Base-by-base conservation (phyloP, 1,140 invertebrate genomes). In the Papilio aristodemus region DNA sequence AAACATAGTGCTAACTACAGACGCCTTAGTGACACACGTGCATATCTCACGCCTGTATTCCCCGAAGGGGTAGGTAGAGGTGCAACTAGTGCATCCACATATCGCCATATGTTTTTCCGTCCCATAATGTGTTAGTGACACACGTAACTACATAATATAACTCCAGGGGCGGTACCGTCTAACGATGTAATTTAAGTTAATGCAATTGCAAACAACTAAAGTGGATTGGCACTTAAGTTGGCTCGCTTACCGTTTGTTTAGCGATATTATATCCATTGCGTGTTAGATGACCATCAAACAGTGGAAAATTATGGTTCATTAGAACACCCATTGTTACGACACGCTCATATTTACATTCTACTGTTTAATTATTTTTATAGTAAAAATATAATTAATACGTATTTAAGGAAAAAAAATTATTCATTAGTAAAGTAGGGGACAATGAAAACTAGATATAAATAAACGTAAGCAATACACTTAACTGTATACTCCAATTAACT, bases 251-350 rank as follows among this genome's bases (percentile, higher is more conserved):
- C 46, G 46, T 50, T 22, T 50, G 46, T 50, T 50, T 25, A 10
- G 9, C 9, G 17, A 50, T 50, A 50, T 50, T 22, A 50, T 50
- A 50, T 50, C 46, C 46, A 22, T 22, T 22, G 46, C 46, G 46
- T 50, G 46, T 50, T 50, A 50, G 46, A 50, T 50, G 17, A 54
- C 19, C 22, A 54, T 54, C 22, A 25, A 10, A 11, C 22, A 25
- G 19, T 54, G 46, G 46, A 54, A 54, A 54, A 54, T 54, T 22
- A 54, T 54, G 19, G 22, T 54, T 54, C 19, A 54, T 54, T 54
- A 19, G 43, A 46, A 46, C 43, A 54, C 19, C 17, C 10, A 54
- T 54, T 54, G 46, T 54, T 54, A 22, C 22, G 8, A 46, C 14
- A 54, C 22, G 19, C 46, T 32, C 27, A 46, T 46, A 46, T 54